Conservation (phyloP, 2,797 vertebrate species). For the Loris lydekkerianus region DNA sequence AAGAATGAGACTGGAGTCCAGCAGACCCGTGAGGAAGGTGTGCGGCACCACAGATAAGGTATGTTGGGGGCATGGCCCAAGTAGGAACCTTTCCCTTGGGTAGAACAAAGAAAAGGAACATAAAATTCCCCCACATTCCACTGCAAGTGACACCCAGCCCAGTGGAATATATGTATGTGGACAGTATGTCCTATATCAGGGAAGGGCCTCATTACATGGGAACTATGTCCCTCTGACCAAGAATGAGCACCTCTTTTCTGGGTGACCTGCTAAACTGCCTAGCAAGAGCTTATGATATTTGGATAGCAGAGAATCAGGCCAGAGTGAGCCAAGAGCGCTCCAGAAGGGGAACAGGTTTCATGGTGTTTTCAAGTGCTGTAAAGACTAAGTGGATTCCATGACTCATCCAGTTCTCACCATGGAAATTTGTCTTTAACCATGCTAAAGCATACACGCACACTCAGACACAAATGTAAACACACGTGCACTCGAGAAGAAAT, state of each 20-base stretch:
- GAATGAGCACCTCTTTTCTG: not conserved
- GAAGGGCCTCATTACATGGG: not conserved
- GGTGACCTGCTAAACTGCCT: not conserved
- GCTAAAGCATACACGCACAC: not conserved
- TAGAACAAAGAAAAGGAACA: not conserved
- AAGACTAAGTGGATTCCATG: not conserved
- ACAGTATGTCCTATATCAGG: fast-evolving
- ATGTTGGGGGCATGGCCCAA: fast-evolving
- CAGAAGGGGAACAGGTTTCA: too few species aligned
- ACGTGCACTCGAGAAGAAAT: not conserved
- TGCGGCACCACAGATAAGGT: too few species aligned
- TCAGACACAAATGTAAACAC: not conserved
- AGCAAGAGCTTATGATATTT: not conserved
- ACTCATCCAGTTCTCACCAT: not conserved
- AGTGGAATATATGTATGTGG: too few species aligned
- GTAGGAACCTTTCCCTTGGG: not conserved
- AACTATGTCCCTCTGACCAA: not conserved
- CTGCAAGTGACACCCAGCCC: not conserved
- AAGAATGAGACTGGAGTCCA: not conserved
- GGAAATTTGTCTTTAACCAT: not conserved
- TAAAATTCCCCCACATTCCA: too few species aligned
- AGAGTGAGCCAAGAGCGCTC: too few species aligned
- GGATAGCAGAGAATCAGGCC: not conserved
- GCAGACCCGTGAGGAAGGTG: not conserved
- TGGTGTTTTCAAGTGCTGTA: not conserved